Conservation (phyloP, 2,888 invertebrate species). For the Sarcophaga subvicina region DNA sequence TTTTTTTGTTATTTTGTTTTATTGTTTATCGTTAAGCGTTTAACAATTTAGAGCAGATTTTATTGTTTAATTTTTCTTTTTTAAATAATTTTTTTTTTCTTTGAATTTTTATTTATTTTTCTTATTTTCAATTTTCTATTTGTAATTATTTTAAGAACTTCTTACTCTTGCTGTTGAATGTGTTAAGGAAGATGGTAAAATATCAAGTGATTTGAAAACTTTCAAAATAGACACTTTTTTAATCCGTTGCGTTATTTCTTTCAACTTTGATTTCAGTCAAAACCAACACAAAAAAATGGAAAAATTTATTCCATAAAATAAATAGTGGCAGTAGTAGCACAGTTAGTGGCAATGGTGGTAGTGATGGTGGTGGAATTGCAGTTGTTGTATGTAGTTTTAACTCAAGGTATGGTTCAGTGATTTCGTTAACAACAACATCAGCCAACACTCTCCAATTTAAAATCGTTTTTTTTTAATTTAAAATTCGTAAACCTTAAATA, state of each 20-base stretch:
- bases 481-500: conserved; percentile 31
- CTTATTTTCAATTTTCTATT: conserved; percentile 5
- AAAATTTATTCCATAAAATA: conserved; percentile 38
- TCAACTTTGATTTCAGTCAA: conserved; percentile 48
- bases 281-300: conserved; percentile 7
- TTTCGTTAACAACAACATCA: conserved; percentile 39
- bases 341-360: conserved; percentile 28
- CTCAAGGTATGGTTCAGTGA: conserved; percentile 59
- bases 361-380: conserved; percentile 12
- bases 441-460: background rate
- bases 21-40: background rate
- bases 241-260: conserved; percentile 58
- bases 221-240: conserved; percentile 51
- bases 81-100: background rate
- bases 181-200: conserved; percentile 50
- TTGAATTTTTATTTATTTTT: background rate
- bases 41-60: background rate
- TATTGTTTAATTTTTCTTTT: background rate
- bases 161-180: conserved; percentile 24
- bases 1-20: too few relatives aligned
- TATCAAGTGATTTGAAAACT: conserved; percentile 59
- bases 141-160: conserved; percentile 26
- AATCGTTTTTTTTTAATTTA: background rate
- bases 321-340: conserved; percentile 4
- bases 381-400: background rate